These are phyloP conservation scores for Craterocephalus amniculus DNA, from an alignment of 2,797 vertebrate species.

Conservation along the genomic window DNA sequence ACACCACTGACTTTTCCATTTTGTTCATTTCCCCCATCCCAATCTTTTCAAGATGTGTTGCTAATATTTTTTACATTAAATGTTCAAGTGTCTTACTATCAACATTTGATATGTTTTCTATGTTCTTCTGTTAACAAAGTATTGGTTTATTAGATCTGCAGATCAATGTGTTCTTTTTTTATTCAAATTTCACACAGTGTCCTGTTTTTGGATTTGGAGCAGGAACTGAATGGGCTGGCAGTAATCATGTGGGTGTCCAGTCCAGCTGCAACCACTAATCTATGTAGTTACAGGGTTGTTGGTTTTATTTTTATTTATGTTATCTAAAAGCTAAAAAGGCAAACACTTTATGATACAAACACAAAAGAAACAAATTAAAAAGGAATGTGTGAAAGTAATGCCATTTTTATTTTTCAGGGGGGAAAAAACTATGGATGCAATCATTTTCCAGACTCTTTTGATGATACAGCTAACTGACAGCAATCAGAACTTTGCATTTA, in stretches of 20 bases:
- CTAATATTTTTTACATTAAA: not conserved
- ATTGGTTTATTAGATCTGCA: not conserved
- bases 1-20: not conserved
- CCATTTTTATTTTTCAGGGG: not conserved
- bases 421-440: not conserved
- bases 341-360: not conserved
- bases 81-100: not conserved
- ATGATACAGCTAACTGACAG: slow-evolving; percentile 24
- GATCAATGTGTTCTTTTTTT: not conserved
- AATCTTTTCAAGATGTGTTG: not conserved
- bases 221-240: not conserved
- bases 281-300: not conserved
- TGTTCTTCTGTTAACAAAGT: not conserved
- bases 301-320: not conserved
- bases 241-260: not conserved
- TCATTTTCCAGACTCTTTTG: slow-evolving; percentile 20
- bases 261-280: slow-evolving; percentile 5
- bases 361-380: not conserved
- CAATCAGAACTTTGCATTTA: slow-evolving; percentile 8
- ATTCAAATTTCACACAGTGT: not conserved
- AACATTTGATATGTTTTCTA: not conserved
- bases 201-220: not conserved
- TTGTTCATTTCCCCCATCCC: not conserved
- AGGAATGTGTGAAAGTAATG: not conserved
- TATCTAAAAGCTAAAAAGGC: not conserved